Evolutionary conservation across 2,797 vertebrate genomes (phyloP).

Genomic region (Cyprinella venusta): DNA sequence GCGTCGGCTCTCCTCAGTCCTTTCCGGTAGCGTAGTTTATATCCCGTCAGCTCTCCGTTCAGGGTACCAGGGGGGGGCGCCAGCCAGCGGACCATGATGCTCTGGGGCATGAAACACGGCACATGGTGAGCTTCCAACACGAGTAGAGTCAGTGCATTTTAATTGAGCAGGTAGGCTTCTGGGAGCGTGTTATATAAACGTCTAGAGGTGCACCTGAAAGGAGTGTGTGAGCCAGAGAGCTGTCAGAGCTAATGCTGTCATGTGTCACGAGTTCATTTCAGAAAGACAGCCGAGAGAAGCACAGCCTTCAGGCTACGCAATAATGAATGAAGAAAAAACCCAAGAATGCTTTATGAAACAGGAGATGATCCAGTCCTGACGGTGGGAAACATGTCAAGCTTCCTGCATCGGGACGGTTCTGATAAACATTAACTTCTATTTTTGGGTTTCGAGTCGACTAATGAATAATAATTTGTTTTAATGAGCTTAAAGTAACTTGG

Average conservation of each 20-base stretch:
- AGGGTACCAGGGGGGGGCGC: constrained; percentile 85
- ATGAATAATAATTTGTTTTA: not conserved
- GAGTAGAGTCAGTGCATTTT: not conserved
- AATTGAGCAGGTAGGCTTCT: constrained; percentile 15
- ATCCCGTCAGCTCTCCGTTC: constrained; percentile 91
- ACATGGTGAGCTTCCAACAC: not conserved
- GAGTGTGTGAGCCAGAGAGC: not conserved
- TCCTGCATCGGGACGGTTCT: not conserved
- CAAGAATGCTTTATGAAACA: not conserved
- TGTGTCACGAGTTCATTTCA: constrained; percentile 10
- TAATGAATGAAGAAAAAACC: constrained; percentile 27
- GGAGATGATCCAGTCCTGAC: not conserved
- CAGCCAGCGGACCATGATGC: constrained; percentile 94
- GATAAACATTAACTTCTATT: not conserved
- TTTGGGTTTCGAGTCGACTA: not conserved
- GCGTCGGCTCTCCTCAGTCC: constrained; percentile 91
- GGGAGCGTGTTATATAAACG: constrained; percentile 4
- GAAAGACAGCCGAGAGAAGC: constrained; percentile 13
- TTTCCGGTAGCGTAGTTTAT: constrained; percentile 95
- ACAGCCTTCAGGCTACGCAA: constrained; percentile 37
- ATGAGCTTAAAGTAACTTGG: not conserved
- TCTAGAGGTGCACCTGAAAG: constrained; percentile 15
- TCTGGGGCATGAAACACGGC: constrained; percentile 73
- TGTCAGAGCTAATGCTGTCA: constrained; percentile 18
- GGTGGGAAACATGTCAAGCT: not conserved